A percentile compares a stretch with the other conserved stretches of the same genome.
These are phyloP conservation scores for Phengaris arion DNA, from an alignment of 2,888 invertebrate genomes.

Conservation along the genomic window DNA sequence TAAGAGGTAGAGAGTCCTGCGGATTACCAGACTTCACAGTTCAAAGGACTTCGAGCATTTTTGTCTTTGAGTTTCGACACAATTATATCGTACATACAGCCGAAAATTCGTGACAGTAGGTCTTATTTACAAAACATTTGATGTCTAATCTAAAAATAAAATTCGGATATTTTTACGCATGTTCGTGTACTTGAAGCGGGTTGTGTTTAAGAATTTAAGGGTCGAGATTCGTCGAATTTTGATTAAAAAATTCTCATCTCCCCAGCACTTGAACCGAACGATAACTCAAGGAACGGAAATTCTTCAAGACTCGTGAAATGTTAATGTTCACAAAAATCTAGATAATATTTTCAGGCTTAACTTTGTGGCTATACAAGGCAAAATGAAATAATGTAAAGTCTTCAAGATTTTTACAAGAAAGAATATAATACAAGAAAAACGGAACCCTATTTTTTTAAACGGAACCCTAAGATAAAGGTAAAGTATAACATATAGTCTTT, in stretches of 20 bases:
- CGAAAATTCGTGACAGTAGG: too few relatives aligned
- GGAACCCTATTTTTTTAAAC: too few relatives aligned
- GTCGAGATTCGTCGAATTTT: background rate
- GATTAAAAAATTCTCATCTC: conserved; percentile 18
- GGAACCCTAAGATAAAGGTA: too few relatives aligned
- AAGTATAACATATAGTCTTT: too few relatives aligned
- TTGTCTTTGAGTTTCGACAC: too few relatives aligned
- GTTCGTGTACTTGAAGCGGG: background rate
- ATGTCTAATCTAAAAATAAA: background rate
- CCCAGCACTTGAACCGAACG: background rate
- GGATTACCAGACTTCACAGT: too few relatives aligned
- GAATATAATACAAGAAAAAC: too few relatives aligned
- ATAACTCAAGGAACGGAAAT: conserved; percentile 17
- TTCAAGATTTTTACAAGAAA: too few relatives aligned
- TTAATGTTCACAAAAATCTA: background rate
- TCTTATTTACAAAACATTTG: too few relatives aligned
- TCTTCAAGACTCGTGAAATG: background rate
- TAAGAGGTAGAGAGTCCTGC: too few relatives aligned
- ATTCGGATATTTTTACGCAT: background rate
- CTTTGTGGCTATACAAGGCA: background rate
- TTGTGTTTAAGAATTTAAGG: conserved; percentile 13
- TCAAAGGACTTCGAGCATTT: too few relatives aligned
- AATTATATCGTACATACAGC: too few relatives aligned
- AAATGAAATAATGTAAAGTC: background rate
- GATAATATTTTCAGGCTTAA: background rate